Evolutionary conservation across 2,888 invertebrate genomes (phyloP).

Genomic region (Dasysyrphus albostriatus): DNA sequence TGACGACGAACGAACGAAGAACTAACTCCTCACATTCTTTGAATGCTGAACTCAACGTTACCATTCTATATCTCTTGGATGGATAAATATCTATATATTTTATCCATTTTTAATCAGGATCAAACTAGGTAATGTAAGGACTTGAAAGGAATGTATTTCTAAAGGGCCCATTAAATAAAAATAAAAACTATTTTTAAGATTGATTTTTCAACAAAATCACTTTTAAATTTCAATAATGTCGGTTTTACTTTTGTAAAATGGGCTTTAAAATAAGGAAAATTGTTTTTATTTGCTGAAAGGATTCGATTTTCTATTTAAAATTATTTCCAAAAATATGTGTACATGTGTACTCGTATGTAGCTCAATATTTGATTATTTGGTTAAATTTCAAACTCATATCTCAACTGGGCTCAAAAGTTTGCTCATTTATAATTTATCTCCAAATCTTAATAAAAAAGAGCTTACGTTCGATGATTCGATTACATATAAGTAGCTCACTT

Average conservation of each 20-base stretch:
- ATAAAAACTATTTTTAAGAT: not conserved
- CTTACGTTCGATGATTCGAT: too few species aligned
- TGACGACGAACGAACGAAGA: constrained; percentile 7
- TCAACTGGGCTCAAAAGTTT: too few species aligned
- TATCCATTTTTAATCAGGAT: not conserved
- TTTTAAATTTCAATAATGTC: not conserved
- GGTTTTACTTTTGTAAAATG: not conserved
- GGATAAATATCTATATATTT: constrained; percentile 55
- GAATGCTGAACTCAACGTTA: constrained; percentile 53
- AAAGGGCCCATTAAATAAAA: not conserved
- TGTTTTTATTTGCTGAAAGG: not conserved
- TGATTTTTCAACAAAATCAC: not conserved
- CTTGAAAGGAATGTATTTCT: not conserved
- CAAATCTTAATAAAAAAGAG: too few species aligned
- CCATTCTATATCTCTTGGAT: constrained; percentile 33
- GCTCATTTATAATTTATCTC: too few species aligned
- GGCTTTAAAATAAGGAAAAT: not conserved
- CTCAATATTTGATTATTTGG: not conserved
- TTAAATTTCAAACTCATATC: too few species aligned
- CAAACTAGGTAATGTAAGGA: not conserved
- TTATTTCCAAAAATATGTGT: not conserved
- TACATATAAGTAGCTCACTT: too few species aligned
- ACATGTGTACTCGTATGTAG: not conserved
- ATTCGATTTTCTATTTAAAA: not conserved
- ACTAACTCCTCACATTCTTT: constrained; percentile 66